Evolutionary conservation across 1,140 invertebrate species (phyloP), one percentile per base, ranked within the genome.

Genomic region (Bombyx mori): DNA sequence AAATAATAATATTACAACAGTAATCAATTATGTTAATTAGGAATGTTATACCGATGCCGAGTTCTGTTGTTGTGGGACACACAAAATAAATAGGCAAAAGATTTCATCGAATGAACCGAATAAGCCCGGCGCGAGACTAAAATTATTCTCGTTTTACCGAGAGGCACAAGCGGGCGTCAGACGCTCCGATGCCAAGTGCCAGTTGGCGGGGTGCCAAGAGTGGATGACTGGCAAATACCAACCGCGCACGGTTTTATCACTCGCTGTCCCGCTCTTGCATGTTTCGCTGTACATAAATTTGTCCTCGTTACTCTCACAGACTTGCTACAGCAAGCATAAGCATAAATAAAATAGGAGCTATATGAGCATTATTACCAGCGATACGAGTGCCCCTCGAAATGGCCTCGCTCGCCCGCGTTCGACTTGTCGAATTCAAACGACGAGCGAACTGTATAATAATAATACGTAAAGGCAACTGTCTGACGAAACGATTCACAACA

Each of bases 121-220:
- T 35, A 35, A 35, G 26, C 26, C 26, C 26, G 26, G 26, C 4
- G 26, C 26, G 26, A 49, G 49, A 51, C 10, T 52, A 52, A 72
- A 72, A 69, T 75, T 77, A 73, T 74, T 66, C 79, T 77, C 72
- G 70, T 68, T 77, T 82, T 75, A 74, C 74, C 75, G 26, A 35
- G 26, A 35, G 26, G 26, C 78, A 61, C 68, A 70, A 61, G 67
- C 69, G 61, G 63, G 59, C 62, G 63, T 35, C 51, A 64, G 72
- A 72, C 74, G 71, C 77, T 66, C 69, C 71, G 47, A 56, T 79
- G 79, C 76, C 77, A 35, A 77, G 66, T 77, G 78, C 78, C 77
- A 75, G 71, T 73, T 66, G 65, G 68, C 70, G 70, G 68, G 68
- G 63, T 85, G 79, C 77, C 79, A 85, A 74, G 74, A 82, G 80